Evolutionary conservation across 2,797 vertebrate species (phyloP).

Genomic region (Botia almorhae): DNA sequence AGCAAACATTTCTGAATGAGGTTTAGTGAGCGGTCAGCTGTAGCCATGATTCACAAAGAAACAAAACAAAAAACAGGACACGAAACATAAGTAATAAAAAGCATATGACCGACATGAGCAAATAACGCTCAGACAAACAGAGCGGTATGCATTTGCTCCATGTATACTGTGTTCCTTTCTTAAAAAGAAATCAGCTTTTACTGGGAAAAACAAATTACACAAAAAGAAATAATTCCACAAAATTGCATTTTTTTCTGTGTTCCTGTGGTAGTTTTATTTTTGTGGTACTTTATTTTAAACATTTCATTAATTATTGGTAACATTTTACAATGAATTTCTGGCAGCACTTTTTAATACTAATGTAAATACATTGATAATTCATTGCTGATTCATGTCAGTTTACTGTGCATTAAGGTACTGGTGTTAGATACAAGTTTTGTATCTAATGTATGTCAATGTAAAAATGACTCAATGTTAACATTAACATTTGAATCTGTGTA

Average conservation of each 20-base stretch:
- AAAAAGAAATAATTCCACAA: no score
- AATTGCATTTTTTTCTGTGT: no score
- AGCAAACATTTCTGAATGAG: conserved; percentile 22
- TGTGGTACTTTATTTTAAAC: neutral
- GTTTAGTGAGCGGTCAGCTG: conserved; percentile 16
- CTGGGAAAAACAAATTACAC: neutral
- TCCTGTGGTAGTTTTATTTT: neutral
- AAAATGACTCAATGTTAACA: no score
- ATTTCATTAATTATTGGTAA: neutral
- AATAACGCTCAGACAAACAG: conserved; percentile 12
- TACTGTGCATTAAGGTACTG: no score
- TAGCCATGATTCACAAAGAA: conserved; percentile 30
- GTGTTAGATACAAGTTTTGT: no score
- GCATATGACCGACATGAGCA: conserved; percentile 19
- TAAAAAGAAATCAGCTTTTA: neutral
- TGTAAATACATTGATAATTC: no score
- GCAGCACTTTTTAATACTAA: no score
- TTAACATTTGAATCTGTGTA: no score
- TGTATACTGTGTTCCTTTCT: conserved; percentile 8
- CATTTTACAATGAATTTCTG: no score
- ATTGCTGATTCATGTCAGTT: no score
- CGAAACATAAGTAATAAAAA: conserved; percentile 9
- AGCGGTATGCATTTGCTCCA: neutral
- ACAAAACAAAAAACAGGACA: conserved; percentile 16
- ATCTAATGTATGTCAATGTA: no score